A percentile compares a stretch with the other conserved stretches of the same genome.
These are phyloP conservation scores for Lasiurus borealis DNA, from an alignment of 2,113 vertebrate genomes.

Conservation along the genomic window DNA sequence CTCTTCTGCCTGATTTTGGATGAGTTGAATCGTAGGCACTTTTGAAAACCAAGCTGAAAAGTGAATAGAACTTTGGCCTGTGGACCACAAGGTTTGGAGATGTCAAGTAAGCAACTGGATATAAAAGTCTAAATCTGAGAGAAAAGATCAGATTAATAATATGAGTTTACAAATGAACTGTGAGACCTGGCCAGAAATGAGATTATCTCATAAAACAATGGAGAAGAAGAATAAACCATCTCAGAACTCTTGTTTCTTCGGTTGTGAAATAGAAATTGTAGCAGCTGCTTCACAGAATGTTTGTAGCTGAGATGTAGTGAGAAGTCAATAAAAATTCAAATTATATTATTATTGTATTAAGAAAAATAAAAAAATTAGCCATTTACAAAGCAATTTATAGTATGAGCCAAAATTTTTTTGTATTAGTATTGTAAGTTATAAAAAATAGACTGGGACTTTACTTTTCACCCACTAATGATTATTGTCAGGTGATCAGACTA, in stretches of 20 bases:
- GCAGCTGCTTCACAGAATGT: neutral
- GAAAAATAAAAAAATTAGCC: constrained; percentile 31
- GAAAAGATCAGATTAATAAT: neutral
- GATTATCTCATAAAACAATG: neutral
- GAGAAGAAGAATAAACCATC: neutral
- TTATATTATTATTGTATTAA: neutral
- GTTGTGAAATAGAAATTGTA: neutral
- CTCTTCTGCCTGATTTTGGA: rapidly evolving
- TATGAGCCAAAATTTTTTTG: neutral
- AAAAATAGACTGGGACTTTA: neutral
- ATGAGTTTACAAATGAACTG: neutral
- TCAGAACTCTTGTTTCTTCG: neutral
- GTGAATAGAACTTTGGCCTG: too few relatives aligned
- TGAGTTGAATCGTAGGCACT: neutral
- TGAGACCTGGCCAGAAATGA: neutral
- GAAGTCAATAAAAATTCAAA: neutral
- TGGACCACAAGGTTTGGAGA: neutral
- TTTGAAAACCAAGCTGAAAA: neutral
- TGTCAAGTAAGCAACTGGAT: neutral
- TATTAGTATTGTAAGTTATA: neutral
- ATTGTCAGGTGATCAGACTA: neutral
- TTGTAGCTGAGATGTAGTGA: neutral
- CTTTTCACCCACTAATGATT: neutral
- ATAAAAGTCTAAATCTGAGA: neutral
- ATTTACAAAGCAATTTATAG: neutral